Conservation (phyloP, 2,113 vertebrate genomes). For the Syngnathus typhle region DNA sequence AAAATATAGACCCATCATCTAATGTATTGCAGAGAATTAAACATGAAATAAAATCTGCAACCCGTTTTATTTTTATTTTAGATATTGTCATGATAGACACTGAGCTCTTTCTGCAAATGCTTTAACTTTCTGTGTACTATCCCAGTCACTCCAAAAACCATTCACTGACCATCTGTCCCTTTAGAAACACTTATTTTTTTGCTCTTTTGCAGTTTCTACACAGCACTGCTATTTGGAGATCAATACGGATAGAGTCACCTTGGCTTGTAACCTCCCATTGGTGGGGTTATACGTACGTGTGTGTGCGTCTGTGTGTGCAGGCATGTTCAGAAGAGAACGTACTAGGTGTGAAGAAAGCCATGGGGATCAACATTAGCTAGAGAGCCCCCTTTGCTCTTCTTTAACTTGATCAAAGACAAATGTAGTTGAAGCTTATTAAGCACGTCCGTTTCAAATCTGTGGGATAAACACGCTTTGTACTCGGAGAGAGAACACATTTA, state of each 20-base stretch:
- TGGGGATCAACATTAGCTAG: constrained; percentile 70
- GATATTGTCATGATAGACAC: background rate
- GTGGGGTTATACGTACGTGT: constrained; percentile 58
- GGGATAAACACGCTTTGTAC: constrained; percentile 50
- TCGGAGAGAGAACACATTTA: constrained; percentile 44
- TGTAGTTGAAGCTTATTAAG: constrained; percentile 73
- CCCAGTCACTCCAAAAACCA: constrained; percentile 30
- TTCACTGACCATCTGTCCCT: constrained; percentile 27
- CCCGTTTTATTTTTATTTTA: background rate
- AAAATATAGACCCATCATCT: background rate
- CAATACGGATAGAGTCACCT: constrained; percentile 77
- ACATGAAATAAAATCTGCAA: background rate
- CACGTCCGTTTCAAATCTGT: constrained; percentile 62
- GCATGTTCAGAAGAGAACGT: constrained; percentile 51
- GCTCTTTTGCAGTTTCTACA: constrained; percentile 38
- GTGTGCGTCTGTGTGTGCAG: constrained; percentile 29
- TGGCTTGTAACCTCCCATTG: constrained; percentile 71
- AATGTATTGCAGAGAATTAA: background rate
- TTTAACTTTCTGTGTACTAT: background rate
- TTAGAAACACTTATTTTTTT: constrained; percentile 43
- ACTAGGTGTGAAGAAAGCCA: constrained; percentile 62
- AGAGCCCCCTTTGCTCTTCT: constrained; percentile 71
- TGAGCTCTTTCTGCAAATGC: background rate
- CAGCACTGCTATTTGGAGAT: constrained; percentile 62
- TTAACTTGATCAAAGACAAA: constrained; percentile 74